Conservation (phyloP, 2,888 invertebrate species). For the Byasa hedistus region DNA sequence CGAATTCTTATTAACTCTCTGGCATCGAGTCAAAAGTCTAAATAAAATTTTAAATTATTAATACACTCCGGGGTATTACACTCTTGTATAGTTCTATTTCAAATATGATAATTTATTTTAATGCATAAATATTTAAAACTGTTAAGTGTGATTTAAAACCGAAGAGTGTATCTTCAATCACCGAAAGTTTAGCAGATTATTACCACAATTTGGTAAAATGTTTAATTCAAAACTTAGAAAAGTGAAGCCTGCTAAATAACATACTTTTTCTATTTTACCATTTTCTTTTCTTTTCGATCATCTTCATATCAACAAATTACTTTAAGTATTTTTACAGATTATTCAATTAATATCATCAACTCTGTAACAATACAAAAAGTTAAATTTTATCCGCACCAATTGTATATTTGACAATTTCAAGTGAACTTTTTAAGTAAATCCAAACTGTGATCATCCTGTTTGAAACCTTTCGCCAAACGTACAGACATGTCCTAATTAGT, state of each 20-base stretch:
- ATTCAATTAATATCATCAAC: too few relatives aligned
- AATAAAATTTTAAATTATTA: constrained; percentile 23
- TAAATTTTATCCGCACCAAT: too few relatives aligned
- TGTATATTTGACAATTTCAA: too few relatives aligned
- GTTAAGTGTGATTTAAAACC: background rate
- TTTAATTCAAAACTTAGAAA: background rate
- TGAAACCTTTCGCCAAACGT: too few relatives aligned
- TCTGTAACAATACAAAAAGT: too few relatives aligned
- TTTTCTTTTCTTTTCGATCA: too few relatives aligned
- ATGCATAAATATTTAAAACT: background rate
- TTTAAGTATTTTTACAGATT: too few relatives aligned
- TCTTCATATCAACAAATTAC: too few relatives aligned
- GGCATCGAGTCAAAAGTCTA: constrained; percentile 15
- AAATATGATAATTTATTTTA: constrained; percentile 8
- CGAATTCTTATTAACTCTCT: constrained; percentile 19
- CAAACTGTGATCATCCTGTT: too few relatives aligned
- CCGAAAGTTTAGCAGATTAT: background rate
- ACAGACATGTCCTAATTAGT: too few relatives aligned
- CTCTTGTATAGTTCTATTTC: constrained; percentile 1
- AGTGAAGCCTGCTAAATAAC: background rate
- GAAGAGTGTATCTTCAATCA: background rate
- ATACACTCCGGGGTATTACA: constrained; percentile 2
- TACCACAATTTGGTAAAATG: background rate
- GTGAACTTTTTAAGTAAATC: too few relatives aligned
- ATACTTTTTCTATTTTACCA: too few relatives aligned